Percentiles rank a stretch among this genome's conserved stretches.
phyloP scores from a whole-genome alignment of 2,888 invertebrate species.

The Yponomeuta sedellus region DNA sequence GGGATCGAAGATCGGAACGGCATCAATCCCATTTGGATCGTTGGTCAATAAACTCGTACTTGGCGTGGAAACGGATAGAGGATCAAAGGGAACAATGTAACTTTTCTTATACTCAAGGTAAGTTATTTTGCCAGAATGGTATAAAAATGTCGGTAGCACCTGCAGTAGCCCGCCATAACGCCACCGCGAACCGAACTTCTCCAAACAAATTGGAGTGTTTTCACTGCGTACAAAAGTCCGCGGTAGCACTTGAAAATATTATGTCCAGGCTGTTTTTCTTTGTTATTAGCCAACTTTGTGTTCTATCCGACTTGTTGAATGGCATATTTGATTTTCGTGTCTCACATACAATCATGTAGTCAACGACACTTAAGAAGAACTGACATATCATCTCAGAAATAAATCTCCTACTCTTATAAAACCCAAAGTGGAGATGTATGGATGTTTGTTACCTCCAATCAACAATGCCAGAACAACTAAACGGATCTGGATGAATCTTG shows the following conservation, averaged over 20 bases:
- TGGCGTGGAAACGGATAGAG: too few relatives aligned
- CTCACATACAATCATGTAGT: background rate
- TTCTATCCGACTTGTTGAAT: background rate
- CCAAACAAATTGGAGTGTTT: slow-evolving; percentile 53
- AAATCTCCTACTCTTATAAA: too few relatives aligned
- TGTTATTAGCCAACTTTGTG: background rate
- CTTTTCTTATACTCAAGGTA: background rate
- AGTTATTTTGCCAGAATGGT: background rate
- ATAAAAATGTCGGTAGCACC: background rate
- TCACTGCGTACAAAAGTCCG: slow-evolving; percentile 12
- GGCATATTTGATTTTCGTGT: background rate
- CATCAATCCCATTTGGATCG: too few relatives aligned
- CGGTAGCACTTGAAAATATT: background rate
- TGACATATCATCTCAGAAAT: too few relatives aligned
- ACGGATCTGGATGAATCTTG: too few relatives aligned
- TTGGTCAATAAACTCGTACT: too few relatives aligned
- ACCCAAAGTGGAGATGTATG: too few relatives aligned
- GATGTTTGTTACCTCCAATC: too few relatives aligned
- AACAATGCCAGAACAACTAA: too few relatives aligned
- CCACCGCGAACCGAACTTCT: slow-evolving; percentile 24
- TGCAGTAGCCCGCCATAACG: background rate
- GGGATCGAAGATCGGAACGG: too few relatives aligned
- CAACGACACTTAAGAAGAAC: too few relatives aligned
- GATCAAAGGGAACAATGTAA: background rate
- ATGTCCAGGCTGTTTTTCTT: slow-evolving; percentile 4